Evolutionary conservation across 2,113 vertebrate genomes (phyloP).

Genomic region (Hippocampus barbouri): DNA sequence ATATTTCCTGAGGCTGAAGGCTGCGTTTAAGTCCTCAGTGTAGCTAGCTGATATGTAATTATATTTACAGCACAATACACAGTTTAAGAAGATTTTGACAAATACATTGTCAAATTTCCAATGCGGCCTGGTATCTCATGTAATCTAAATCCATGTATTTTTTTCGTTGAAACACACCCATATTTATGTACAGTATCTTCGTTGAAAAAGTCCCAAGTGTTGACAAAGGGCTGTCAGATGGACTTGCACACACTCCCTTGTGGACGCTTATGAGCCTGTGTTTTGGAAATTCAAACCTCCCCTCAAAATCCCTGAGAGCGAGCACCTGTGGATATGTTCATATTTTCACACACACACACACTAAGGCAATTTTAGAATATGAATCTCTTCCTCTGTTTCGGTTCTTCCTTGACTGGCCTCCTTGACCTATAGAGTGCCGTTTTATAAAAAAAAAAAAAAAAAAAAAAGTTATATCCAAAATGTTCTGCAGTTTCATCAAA

Average conservation of each 20-base stretch:
- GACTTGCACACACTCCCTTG: conserved; percentile 33
- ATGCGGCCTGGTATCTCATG: neutral
- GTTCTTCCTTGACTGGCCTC: neutral
- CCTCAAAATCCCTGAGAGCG: conserved; percentile 51
- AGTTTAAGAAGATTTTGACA: neutral
- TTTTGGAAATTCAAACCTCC: conserved; percentile 65
- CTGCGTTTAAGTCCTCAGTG: neutral
- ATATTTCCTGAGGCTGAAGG: neutral
- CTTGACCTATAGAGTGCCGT: too few relatives aligned
- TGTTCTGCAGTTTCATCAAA: too few relatives aligned
- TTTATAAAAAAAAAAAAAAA: neutral
- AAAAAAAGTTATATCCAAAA: neutral
- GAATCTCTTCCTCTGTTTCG: neutral
- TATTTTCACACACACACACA: conserved; percentile 22
- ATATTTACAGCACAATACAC: neutral
- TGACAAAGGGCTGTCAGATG: conserved; percentile 28
- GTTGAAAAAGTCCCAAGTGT: conserved; percentile 18
- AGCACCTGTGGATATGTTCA: conserved; percentile 61
- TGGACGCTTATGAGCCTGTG: conserved; percentile 41
- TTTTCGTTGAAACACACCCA: conserved; percentile 23
- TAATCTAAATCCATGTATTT: neutral
- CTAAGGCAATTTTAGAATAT: neutral
- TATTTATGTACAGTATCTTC: neutral
- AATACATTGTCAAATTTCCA: neutral
- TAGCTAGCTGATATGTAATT: neutral